Evolutionary conservation across 1,140 invertebrate genomes (phyloP).

Genomic region (Leptonema lineaticorne): DNA sequence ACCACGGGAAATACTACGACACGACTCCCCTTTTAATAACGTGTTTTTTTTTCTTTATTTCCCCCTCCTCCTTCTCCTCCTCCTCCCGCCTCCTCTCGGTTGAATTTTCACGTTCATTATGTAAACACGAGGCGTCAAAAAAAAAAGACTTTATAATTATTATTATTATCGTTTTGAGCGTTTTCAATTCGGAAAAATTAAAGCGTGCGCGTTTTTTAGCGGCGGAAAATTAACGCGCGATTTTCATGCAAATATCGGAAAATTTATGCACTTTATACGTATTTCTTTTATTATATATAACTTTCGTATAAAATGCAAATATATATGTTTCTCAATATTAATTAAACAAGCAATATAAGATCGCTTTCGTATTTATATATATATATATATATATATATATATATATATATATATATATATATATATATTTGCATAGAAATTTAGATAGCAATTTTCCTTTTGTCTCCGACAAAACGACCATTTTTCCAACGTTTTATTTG

Average conservation of each 20-base stretch:
- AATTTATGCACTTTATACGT: neutral
- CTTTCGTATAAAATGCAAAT: neutral
- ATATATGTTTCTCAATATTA: too few species aligned
- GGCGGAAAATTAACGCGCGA: neutral
- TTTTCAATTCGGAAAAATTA: too few species aligned
- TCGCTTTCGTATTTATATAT: neutral
- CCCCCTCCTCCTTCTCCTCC: too few species aligned
- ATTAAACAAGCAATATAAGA: too few species aligned
- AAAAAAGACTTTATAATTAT: too few species aligned
- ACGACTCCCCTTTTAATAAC: neutral
- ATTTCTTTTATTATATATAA: neutral
- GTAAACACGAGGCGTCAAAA: neutral
- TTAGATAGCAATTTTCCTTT: neutral
- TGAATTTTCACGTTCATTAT: neutral
- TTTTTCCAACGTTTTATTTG: too few species aligned
- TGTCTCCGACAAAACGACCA: too few species aligned
- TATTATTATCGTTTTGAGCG: too few species aligned
- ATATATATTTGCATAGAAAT: neutral
- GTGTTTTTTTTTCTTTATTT: too few species aligned
- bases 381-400: neutral
- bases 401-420: neutral
- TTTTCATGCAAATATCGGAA: neutral
- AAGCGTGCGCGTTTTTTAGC: neutral
- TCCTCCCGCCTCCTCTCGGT: neutral
- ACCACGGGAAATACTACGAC: neutral